Evolutionary conservation across 2,113 vertebrate genomes (phyloP).

Genomic region (Diadophis punctatus): DNA sequence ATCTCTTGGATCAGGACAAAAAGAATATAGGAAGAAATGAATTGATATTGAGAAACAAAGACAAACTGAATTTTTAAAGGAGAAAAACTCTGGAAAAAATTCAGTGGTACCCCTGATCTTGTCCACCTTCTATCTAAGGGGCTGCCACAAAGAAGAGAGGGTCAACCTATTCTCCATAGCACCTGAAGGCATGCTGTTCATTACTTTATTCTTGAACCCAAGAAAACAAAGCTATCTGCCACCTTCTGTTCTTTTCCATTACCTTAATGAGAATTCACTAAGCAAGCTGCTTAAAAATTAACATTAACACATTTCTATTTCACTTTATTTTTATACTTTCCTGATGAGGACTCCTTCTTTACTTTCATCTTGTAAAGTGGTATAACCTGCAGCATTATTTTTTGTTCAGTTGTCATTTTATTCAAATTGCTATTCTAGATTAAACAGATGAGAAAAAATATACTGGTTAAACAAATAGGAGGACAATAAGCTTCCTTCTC

Average conservation of each 20-base stretch:
- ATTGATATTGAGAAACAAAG: neutral
- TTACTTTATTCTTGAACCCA: neutral
- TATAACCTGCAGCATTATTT: neutral
- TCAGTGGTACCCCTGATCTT: neutral
- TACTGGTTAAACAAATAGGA: neutral
- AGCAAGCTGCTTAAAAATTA: neutral
- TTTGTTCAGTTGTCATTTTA: neutral
- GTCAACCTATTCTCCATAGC: neutral
- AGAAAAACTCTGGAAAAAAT: neutral
- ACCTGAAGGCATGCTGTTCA: neutral
- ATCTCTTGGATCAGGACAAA: neutral
- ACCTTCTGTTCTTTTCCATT: neutral
- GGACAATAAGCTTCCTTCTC: neutral
- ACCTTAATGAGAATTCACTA: neutral
- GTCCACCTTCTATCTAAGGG: neutral
- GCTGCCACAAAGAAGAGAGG: neutral
- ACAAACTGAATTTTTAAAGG: neutral
- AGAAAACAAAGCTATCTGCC: neutral
- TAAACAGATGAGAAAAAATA: neutral
- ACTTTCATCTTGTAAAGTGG: neutral
- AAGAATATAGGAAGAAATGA: neutral
- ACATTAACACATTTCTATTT: neutral
- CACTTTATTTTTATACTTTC: neutral
- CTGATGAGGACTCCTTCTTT: neutral
- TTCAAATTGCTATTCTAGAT: neutral